phyloP scores from a whole-genome alignment of 1,140 invertebrate species.

The Drosophila oshimai region DNA sequence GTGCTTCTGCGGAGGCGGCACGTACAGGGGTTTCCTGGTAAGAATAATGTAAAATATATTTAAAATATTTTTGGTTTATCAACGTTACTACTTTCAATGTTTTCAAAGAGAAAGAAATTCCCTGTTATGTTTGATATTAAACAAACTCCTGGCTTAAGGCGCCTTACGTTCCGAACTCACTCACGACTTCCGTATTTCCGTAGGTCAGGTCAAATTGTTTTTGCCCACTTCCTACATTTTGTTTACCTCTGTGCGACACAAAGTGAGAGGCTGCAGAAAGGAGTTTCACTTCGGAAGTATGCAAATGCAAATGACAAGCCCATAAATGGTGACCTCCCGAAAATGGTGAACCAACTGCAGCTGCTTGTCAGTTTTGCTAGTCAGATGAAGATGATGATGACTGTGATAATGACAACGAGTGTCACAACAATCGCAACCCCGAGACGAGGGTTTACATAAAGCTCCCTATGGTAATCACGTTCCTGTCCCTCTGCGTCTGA shows the following conservation, averaged over 20 bases:
- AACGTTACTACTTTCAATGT: no score
- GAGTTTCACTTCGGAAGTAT: constrained; percentile 26
- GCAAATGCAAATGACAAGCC: constrained; percentile 30
- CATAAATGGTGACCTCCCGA: constrained; percentile 35
- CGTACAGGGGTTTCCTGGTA: constrained; percentile 84
- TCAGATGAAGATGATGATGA: constrained; percentile 17
- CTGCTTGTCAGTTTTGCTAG: constrained; percentile 12
- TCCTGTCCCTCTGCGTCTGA: constrained; percentile 31
- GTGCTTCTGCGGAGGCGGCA: constrained; percentile 91
- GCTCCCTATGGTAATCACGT: constrained; percentile 58
- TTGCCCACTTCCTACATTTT: not conserved
- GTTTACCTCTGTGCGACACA: not conserved
- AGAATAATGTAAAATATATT: not conserved
- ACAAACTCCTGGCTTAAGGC: no score
- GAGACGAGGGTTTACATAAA: constrained; percentile 59
- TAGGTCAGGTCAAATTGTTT: not conserved
- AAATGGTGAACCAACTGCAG: constrained; percentile 5
- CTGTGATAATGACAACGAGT: constrained; percentile 1
- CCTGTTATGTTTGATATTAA: no score
- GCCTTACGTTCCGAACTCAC: no score
- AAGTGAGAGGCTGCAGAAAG: constrained; percentile 20
- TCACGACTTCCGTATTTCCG: not conserved
- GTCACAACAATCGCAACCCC: constrained; percentile 19
- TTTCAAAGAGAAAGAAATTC: no score
- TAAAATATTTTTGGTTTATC: no score